phyloP scores from a whole-genome alignment of 2,888 invertebrate species.

The Bembecia ichneumoniformis region DNA sequence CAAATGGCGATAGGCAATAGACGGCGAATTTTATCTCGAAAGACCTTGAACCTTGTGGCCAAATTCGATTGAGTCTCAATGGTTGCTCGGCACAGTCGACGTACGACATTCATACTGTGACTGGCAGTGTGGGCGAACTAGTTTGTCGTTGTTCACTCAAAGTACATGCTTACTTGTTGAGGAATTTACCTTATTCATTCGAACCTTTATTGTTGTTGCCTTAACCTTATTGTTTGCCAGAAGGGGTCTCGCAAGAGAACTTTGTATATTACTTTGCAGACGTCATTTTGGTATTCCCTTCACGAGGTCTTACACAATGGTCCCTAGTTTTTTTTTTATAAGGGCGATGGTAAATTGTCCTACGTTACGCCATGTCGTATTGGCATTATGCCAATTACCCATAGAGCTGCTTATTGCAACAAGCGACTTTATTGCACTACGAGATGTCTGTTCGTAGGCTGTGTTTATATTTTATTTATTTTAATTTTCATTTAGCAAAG shows the following conservation, averaged over 20 bases:
- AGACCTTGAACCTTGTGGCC: slow-evolving; percentile 30
- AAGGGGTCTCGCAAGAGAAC: too few relatives aligned
- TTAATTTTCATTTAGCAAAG: neutral
- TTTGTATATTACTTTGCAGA: too few relatives aligned
- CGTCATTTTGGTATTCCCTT: too few relatives aligned
- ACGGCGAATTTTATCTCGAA: slow-evolving; percentile 9
- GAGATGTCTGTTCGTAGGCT: slow-evolving; percentile 8
- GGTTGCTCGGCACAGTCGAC: slow-evolving; percentile 5
- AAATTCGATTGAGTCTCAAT: slow-evolving; percentile 14
- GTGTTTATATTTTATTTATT: slow-evolving; percentile 6
- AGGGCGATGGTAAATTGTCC: slow-evolving; percentile 24
- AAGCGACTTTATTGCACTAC: slow-evolving; percentile 6
- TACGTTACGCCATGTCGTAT: slow-evolving; percentile 36
- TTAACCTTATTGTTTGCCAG: too few relatives aligned
- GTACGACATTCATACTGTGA: slow-evolving; percentile 14
- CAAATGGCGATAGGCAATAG: slow-evolving; percentile 36
- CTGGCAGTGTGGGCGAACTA: slow-evolving; percentile 29
- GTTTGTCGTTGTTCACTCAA: slow-evolving; percentile 10
- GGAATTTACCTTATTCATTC: too few relatives aligned
- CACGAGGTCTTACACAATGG: too few relatives aligned
- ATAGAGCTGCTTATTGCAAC: slow-evolving; percentile 21
- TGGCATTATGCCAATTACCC: slow-evolving; percentile 36
- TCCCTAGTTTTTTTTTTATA: slow-evolving; percentile 2
- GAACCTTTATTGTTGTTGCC: too few relatives aligned
- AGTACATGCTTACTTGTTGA: neutral